Evolutionary conservation across 2,797 vertebrate species (phyloP), one percentile per base, ranked within the genome.

Genomic region (Poecilia wingei): DNA sequence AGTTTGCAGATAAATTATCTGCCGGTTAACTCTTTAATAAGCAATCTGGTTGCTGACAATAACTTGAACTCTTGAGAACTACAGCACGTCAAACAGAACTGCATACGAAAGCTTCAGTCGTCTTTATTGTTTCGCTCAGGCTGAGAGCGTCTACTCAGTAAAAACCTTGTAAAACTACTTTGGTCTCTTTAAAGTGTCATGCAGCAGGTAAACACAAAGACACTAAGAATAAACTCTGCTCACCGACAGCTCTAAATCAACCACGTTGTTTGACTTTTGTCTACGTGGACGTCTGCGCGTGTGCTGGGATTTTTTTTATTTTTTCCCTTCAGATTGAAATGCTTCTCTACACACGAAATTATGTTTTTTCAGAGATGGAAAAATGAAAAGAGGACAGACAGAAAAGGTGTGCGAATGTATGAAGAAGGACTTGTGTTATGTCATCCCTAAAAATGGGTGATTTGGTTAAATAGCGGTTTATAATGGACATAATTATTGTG

Each of bases 401-500:
- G 2, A 55, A 0, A 28, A n/a, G 49, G 8, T 74, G 14, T 78
- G 43, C 55, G 36, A 70, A 45, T 78, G 69, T 84, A 20, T 61
- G 75, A 78, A 49, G 51, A 55, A 76, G 78, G 68, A 68, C 39
- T 77, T 75, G 69, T 81, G 84, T 89, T 91, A 87, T 89, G 66
- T 85, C 85, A 81, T 76, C 80, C 74, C 59, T 92, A 81, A 88
- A 91, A 92, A 91, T 80, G 82, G 79, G 49, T 84, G 85, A 91
- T 90, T 91, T 91, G 81, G 80, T 91, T 91, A 90, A 94, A 92
- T 86, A 91, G 84, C 88, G 84, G 84, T 87, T 93, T 87, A 90
- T 87, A 93, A 91, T 93, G 89, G 90, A 89, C 86, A 90, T 93
- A 92, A 92, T 94, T 88, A 94, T 89, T 86, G 78, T 81, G 91